Conservation (phyloP, 2,888 invertebrate species). For the Mesoligia furuncula region DNA sequence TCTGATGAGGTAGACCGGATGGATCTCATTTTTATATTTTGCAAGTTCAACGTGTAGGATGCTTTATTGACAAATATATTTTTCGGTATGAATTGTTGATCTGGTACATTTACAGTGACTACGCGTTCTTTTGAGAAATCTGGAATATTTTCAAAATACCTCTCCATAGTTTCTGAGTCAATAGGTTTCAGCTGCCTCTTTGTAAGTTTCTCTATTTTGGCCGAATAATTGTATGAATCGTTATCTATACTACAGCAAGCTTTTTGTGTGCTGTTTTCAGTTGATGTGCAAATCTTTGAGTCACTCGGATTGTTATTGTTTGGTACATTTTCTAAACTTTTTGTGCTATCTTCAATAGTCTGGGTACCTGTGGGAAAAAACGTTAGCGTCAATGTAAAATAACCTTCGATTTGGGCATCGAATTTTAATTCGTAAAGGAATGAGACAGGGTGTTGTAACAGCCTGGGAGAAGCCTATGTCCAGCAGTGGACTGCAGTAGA, state of each 20-base stretch:
- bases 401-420: neutral
- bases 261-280: neutral
- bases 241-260: constrained; percentile 7
- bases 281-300: constrained; percentile 5
- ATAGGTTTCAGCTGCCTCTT: constrained; percentile 69
- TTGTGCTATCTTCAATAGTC: constrained; percentile 1
- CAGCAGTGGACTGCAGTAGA: neutral
- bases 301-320: neutral
- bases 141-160: constrained; percentile 76
- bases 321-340: neutral
- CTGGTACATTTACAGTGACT: constrained; percentile 77
- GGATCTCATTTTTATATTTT: constrained; percentile 70
- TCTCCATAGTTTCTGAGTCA: constrained; percentile 64
- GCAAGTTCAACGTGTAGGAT: constrained; percentile 77
- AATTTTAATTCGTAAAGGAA: neutral
- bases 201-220: constrained; percentile 71
- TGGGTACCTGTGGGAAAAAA: constrained; percentile 24
- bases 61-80: constrained; percentile 78
- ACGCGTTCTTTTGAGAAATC: constrained; percentile 73
- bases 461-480: neutral
- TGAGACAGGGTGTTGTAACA: neutral
- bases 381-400: neutral
- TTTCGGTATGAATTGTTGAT: constrained; percentile 76
- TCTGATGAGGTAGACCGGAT: constrained; percentile 60
- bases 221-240: constrained; percentile 43